Evolutionary conservation across 2,797 vertebrate genomes (phyloP).

Genomic region (Myotis myotis): DNA sequence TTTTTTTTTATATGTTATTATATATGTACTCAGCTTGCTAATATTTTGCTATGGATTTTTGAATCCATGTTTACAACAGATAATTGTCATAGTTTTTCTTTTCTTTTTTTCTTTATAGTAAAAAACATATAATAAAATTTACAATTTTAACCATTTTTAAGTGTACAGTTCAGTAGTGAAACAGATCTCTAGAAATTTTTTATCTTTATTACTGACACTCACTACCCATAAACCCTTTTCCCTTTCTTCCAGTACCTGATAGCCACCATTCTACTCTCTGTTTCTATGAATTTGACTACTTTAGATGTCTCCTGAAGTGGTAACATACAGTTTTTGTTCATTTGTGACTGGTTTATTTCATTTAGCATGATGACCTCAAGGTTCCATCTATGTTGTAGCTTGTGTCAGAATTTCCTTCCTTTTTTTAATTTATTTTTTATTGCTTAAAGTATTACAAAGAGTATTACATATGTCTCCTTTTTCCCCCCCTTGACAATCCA

Average conservation of each 20-base stretch:
- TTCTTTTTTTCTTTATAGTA: not conserved
- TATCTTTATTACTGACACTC: not conserved
- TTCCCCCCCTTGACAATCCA: no score
- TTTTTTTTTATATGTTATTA: not conserved
- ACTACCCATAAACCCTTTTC: not conserved
- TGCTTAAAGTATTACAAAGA: no score
- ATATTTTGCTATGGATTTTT: not conserved
- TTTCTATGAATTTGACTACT: not conserved
- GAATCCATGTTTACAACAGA: not conserved
- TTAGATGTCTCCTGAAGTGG: not conserved
- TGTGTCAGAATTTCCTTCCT: not conserved
- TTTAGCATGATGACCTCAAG: not conserved
- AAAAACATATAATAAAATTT: not conserved
- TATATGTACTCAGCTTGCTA: not conserved
- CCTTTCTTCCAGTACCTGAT: not conserved
- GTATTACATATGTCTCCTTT: no score
- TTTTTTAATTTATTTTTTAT: not conserved
- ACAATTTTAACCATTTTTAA: not conserved
- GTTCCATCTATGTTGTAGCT: not conserved
- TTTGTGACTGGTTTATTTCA: not conserved
- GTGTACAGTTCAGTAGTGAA: not conserved
- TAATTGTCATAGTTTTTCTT: not conserved
- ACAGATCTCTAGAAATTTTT: not conserved
- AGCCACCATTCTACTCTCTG: not conserved
- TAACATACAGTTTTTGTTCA: not conserved